Percentiles rank a stretch among this genome's conserved stretches.
Conservation (phyloP, 2,888 invertebrate species). For the Melinaea marsaeus region DNA sequence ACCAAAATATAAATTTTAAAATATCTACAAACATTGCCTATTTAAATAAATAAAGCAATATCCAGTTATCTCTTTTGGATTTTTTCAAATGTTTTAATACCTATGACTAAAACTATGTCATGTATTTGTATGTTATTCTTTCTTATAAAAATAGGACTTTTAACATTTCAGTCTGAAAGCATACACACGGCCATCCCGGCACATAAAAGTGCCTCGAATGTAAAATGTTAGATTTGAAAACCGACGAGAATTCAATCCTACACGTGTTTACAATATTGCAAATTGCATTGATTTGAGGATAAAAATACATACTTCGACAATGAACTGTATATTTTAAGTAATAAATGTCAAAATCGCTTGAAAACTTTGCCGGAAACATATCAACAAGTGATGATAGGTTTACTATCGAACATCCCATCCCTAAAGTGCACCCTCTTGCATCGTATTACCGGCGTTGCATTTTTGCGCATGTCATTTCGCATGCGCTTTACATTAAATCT, state of each 20-base stretch:
- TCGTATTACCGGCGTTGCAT: slow-evolving; percentile 13
- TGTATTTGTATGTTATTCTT: background rate
- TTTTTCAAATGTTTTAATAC: too few relatives aligned
- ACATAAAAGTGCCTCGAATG: background rate
- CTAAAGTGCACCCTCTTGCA: slow-evolving; percentile 17
- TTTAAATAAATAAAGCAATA: too few relatives aligned
- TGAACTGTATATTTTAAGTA: background rate
- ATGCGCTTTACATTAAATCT: slow-evolving; percentile 21
- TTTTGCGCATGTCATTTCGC: slow-evolving; percentile 25
- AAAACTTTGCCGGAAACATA: background rate
- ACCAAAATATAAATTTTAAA: too few relatives aligned
- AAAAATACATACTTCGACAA: background rate
- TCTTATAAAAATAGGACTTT: background rate
- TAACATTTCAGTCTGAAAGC: background rate
- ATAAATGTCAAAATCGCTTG: slow-evolving; percentile 9
- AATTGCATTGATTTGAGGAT: background rate
- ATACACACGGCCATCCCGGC: background rate
- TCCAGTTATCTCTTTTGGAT: too few relatives aligned
- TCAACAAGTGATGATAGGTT: slow-evolving; percentile 12
- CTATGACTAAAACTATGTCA: too few relatives aligned
- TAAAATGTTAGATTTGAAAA: background rate
- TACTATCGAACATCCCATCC: slow-evolving; percentile 12
- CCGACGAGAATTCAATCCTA: background rate
- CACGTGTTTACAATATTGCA: slow-evolving; percentile 5
- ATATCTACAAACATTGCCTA: too few relatives aligned